Conservation (phyloP, 2,888 invertebrate species). For the Litoditis marina region DNA sequence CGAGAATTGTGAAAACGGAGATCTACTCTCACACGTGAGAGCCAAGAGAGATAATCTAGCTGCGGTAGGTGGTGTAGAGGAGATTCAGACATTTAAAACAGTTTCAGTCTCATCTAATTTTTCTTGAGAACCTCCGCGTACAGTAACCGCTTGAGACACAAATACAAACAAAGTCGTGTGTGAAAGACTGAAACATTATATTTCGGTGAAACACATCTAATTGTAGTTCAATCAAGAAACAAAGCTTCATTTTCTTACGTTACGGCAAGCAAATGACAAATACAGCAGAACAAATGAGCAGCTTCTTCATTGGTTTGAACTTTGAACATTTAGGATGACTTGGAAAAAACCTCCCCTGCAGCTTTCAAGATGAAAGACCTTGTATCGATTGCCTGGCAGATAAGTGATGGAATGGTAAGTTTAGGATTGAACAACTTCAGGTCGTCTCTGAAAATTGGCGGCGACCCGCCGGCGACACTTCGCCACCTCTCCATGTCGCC, state of each 20-base stretch:
- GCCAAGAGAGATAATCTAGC: constrained; percentile 33
- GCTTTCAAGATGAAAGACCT: constrained; percentile 42
- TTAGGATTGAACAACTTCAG: background rate
- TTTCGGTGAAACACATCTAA: too few relatives aligned
- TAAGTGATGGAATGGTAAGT: constrained; percentile 43
- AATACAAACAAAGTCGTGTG: background rate
- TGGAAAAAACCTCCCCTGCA: background rate
- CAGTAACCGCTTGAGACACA: too few relatives aligned
- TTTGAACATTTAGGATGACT: constrained; percentile 6
- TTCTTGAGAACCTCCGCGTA: too few relatives aligned
- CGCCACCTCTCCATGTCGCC: too few relatives aligned
- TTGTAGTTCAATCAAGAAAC: too few relatives aligned
- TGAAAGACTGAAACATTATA: background rate
- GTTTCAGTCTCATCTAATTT: too few relatives aligned
- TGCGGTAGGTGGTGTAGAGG: constrained; percentile 18
- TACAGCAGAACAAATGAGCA: background rate
- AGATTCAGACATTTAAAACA: too few relatives aligned
- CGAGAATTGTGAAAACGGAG: constrained; percentile 47
- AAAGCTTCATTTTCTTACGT: too few relatives aligned
- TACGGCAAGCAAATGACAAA: too few relatives aligned
- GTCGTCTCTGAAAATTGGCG: too few relatives aligned
- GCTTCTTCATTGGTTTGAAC: too few relatives aligned
- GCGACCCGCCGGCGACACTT: too few relatives aligned
- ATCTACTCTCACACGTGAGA: constrained; percentile 41
- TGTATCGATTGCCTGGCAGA: constrained; percentile 36